Evolutionary conservation across 2,113 vertebrate genomes (phyloP).

Genomic region (Machaerirhynchus nigripectus): DNA sequence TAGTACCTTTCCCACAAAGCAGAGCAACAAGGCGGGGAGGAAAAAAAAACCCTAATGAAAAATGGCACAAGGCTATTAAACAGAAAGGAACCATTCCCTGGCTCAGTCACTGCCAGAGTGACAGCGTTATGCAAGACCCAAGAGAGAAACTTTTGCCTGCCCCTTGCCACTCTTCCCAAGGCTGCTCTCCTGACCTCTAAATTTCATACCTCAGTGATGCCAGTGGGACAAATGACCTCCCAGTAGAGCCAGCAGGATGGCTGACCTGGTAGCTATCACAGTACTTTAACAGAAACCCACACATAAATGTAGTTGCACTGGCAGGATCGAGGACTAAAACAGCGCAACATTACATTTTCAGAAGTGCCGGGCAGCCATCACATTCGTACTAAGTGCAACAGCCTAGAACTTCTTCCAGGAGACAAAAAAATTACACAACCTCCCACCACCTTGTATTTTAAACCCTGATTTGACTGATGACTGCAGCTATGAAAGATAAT

Average conservation of each 20-base stretch:
- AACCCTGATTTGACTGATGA: neutral
- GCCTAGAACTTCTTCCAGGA: neutral
- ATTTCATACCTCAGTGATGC: neutral
- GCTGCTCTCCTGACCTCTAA: neutral
- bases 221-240: neutral
- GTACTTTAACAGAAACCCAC: neutral
- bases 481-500: neutral
- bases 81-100: neutral
- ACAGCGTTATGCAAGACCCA: neutral
- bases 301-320: fast-evolving
- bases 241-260: neutral
- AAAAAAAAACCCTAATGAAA: neutral
- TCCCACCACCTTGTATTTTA: neutral
- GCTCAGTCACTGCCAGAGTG: neutral
- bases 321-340: neutral
- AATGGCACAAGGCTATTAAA: neutral
- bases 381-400: neutral
- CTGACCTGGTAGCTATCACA: neutral
- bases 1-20: neutral
- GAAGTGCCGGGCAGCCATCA: neutral
- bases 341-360: neutral
- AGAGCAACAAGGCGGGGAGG: fast-evolving
- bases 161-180: neutral
- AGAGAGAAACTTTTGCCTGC: neutral
- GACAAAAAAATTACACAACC: neutral